phyloP scores from a whole-genome alignment of 2,113 vertebrate species.

The Dasyurus viverrinus region DNA sequence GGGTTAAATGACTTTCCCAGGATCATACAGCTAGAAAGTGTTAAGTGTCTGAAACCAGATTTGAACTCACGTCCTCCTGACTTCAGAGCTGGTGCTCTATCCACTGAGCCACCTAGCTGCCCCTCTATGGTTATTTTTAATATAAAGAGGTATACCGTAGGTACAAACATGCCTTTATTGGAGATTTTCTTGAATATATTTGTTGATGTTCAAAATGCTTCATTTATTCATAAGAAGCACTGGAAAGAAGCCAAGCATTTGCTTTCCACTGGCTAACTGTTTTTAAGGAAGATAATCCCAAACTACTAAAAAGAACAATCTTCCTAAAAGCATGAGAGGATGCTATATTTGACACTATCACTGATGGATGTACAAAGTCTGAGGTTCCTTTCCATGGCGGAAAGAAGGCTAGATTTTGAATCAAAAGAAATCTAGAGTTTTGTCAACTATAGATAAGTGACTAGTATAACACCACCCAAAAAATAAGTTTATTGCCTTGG shows the following conservation, averaged over 20 bases:
- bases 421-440: not conserved
- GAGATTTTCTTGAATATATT: not conserved
- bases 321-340: not conserved
- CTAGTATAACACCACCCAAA: no score
- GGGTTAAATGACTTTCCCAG: no score
- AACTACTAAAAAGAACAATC: not conserved
- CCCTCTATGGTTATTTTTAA: not conserved
- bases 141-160: not conserved
- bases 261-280: not conserved
- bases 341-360: not conserved
- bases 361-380: not conserved
- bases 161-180: not conserved
- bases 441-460: no score
- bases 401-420: not conserved
- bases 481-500: no score
- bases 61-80: no score
- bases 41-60: no score
- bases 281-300: not conserved
- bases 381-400: not conserved
- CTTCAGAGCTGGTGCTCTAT: no score
- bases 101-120: no score
- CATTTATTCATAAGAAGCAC: not conserved
- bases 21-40: no score
- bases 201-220: conserved; percentile 1
- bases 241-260: not conserved